Evolutionary conservation across 2,113 vertebrate species (phyloP).

Genomic region (Sphaerodactylus townsendi): DNA sequence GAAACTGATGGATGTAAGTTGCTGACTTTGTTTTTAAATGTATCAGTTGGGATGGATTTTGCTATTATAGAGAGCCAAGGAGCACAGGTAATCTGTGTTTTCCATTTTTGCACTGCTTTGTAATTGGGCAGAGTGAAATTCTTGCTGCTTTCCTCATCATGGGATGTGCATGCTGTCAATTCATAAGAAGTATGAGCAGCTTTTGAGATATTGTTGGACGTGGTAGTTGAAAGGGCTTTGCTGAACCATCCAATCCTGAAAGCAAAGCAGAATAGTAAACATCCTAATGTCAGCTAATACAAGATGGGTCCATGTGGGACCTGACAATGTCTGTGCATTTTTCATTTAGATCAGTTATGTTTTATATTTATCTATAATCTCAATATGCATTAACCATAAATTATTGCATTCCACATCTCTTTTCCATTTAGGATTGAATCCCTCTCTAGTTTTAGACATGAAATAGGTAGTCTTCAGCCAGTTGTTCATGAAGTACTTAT

Average conservation of each 20-base stretch:
- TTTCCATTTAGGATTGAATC: no score
- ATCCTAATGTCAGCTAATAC: background rate
- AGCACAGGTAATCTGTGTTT: background rate
- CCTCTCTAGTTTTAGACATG: no score
- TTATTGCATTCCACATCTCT: no score
- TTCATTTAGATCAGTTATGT: no score
- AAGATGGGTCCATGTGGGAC: background rate
- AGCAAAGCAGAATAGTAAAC: background rate
- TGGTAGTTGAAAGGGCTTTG: background rate
- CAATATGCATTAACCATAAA: no score
- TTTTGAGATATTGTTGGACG: background rate
- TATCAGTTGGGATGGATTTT: background rate
- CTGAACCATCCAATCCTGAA: background rate
- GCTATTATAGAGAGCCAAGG: background rate
- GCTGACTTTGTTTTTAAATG: no score
- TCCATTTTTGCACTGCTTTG: background rate
- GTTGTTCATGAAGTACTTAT: no score
- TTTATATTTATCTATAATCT: no score
- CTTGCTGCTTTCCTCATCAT: background rate
- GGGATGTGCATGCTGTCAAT: background rate
- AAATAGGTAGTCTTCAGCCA: no score
- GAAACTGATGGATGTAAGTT: background rate
- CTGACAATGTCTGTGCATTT: no score
- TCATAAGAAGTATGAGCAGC: background rate
- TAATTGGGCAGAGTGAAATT: background rate